A percentile compares a stretch with the other conserved stretches of the same genome.
phyloP scores from a whole-genome alignment of 2,113 vertebrate genomes.

The Anseranas semipalmata region DNA sequence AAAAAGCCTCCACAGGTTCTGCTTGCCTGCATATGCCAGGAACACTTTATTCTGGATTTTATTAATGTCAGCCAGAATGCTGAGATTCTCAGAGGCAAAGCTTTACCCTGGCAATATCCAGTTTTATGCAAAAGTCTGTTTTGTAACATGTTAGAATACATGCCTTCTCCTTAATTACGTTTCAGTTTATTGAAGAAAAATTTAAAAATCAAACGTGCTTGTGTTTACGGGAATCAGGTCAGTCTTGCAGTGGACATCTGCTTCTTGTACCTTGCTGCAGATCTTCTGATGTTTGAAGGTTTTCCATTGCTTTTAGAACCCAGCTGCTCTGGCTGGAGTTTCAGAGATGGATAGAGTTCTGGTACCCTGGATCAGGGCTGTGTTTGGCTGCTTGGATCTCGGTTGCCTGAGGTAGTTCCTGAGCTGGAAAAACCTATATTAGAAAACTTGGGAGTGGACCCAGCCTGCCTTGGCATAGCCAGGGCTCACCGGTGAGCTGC shows the following conservation, averaged over 20 bases:
- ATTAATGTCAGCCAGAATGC: neutral
- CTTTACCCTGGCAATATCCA: no score
- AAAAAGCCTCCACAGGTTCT: neutral
- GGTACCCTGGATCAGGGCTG: neutral
- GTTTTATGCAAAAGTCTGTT: neutral
- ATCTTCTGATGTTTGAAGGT: neutral
- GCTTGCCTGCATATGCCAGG: neutral
- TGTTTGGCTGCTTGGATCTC: neutral
- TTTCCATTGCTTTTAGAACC: neutral
- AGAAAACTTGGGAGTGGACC: neutral
- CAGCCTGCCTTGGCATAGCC: neutral
- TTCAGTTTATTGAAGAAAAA: neutral
- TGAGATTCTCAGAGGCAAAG: neutral
- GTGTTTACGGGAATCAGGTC: neutral
- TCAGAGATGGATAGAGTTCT: neutral
- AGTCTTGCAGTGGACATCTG: rapidly evolving
- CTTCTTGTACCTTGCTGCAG: neutral
- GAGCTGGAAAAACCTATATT: neutral
- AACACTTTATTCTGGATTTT: neutral
- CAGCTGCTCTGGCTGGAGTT: neutral
- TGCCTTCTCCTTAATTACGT: neutral
- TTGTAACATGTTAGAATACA: neutral
- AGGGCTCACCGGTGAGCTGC: rapidly evolving
- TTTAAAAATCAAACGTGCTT: neutral
- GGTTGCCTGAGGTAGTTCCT: neutral